Evolutionary conservation across 2,113 vertebrate genomes (phyloP), one percentile per base, ranked within the genome.

Genomic region (Catagonus wagneri): DNA sequence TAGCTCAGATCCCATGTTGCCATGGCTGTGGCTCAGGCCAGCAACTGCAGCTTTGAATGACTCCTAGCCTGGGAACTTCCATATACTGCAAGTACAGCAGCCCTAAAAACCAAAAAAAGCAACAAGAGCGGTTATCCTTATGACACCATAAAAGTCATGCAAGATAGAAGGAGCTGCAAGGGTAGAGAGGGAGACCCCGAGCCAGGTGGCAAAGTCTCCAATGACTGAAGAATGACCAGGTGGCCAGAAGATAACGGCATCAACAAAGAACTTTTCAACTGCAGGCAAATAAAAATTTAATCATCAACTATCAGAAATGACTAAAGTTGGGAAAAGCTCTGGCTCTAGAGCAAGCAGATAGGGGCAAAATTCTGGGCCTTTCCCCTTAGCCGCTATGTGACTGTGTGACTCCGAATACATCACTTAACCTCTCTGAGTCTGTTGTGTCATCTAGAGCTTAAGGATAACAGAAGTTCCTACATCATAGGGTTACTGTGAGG

Each of bases 91-190:
- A 8, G 44, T 44, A 8, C 44, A 44, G 44, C 44, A 44, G 44
- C 44, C 44, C 44, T 44, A 44, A 44, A 44, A 44, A 44, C 4
- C 8, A 44, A 44, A 44, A 44, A 44, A 44, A 8, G 44, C 4
- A 44, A 44, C 65, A 75, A n/a, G 75, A 79, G 29, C 22, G 16
- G 68, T 27, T 90, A 83, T n/a, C 54, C 34, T 56, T 78, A 36
- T 32, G 84, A 75, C 17, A 87, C 14, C 36, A 89, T 80, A 93
- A 75, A 97, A 69, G 83, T 89, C 36, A 76, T 15, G 14, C 27
- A 83, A 34, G n/a, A 65, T 52, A 60, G 27, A 1, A 56, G 50
- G 60, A 92, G n/a, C 1, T 25, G 9, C 61, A 54, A 9, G 12
- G 17, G 6, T 34, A 1, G 39, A 93, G 75, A 88, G 71, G 52